These are phyloP conservation scores for Lophotriccus pileatus DNA, from an alignment of 2,797 vertebrate species.

Conservation along the genomic window DNA sequence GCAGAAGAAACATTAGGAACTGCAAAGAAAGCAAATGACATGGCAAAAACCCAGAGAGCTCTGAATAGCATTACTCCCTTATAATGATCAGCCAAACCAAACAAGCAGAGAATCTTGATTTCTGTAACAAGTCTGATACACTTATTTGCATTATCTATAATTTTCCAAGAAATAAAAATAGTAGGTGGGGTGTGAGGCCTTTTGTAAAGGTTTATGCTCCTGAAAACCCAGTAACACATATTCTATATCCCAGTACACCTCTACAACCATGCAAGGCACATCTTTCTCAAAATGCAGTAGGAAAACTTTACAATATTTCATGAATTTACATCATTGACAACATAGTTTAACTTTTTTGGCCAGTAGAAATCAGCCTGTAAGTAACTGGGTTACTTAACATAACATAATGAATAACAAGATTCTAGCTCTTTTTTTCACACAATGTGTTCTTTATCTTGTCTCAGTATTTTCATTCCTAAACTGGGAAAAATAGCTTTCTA, in stretches of 20 bases:
- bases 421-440: background rate
- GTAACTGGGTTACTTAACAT: background rate
- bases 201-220: background rate
- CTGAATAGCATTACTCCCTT: background rate
- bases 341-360: background rate
- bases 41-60: background rate
- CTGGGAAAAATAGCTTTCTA: background rate
- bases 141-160: background rate
- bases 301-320: background rate
- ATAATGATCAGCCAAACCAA: background rate
- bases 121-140: background rate
- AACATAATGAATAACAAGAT: background rate
- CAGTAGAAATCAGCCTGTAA: background rate
- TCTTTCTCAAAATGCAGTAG: background rate
- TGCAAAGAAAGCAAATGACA: background rate
- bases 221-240: background rate
- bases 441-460: background rate
- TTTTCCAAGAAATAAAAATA: background rate
- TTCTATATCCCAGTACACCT: background rate
- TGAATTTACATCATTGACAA: background rate
- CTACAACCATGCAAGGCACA: accelerated
- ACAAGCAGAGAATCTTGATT: background rate
- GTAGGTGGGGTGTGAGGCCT: background rate
- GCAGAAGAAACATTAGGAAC: background rate
- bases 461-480: background rate